phyloP scores from a whole-genome alignment of 2,888 invertebrate species.

The Apamea sordens region DNA sequence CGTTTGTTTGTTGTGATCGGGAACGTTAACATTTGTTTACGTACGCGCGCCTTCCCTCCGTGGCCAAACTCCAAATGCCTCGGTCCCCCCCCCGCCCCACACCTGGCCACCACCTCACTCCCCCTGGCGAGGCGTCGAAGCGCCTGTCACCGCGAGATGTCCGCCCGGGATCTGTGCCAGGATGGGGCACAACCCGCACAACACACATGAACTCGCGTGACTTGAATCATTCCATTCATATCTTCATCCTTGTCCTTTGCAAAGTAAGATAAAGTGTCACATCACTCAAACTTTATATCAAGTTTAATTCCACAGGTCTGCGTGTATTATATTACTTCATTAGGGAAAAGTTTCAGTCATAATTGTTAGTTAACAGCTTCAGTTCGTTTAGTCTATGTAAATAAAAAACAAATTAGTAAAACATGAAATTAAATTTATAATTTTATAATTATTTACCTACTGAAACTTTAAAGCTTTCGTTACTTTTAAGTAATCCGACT shows the following conservation, averaged over 20 bases:
- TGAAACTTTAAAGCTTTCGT: conserved; percentile 35
- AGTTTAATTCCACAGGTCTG: conserved; percentile 29
- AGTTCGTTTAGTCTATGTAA: conserved; percentile 38
- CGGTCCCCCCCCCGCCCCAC: conserved; percentile 45
- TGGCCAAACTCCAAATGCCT: conserved; percentile 73
- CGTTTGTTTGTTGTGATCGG: conserved; percentile 72
- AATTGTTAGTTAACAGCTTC: conserved; percentile 33
- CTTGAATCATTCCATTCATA: conserved; percentile 61
- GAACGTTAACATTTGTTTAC: conserved; percentile 75
- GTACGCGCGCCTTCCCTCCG: conserved; percentile 62
- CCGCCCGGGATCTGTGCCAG: conserved; percentile 58
- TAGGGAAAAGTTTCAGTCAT: conserved; percentile 27
- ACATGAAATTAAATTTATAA: conserved; percentile 33
- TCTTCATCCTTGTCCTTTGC: conserved; percentile 47
- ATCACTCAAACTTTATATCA: conserved; percentile 37
- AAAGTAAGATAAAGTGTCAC: conserved; percentile 56
- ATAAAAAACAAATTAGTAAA: conserved; percentile 27
- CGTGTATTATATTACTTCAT: conserved; percentile 28
- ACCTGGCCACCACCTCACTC: conserved; percentile 32
- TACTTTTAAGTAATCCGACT: conserved; percentile 27
- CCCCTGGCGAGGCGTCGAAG: conserved; percentile 47
- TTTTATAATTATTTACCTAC: conserved; percentile 35
- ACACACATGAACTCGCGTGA: conserved; percentile 64
- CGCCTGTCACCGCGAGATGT: conserved; percentile 67
- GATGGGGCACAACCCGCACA: conserved; percentile 58